These are phyloP conservation scores for Neuroterus valhalla DNA, from an alignment of 1,140 invertebrate species.

Conservation along the genomic window DNA sequence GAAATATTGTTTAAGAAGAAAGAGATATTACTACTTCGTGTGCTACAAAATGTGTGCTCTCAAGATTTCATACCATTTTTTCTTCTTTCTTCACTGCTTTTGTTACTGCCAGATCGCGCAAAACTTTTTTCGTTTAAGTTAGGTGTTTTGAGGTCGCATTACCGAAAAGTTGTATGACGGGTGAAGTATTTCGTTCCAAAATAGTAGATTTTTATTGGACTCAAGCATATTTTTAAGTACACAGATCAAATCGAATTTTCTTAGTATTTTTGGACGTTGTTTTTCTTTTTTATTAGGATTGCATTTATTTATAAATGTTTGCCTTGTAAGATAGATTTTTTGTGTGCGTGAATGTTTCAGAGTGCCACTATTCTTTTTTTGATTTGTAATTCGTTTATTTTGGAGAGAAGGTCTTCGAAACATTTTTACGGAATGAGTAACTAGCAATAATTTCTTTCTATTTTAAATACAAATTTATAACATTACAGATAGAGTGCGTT, in stretches of 20 bases:
- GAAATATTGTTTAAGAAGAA: conserved; percentile 11
- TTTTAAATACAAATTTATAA: conserved; percentile 57
- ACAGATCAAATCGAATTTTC: too few relatives aligned
- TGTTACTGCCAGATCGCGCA: too few relatives aligned
- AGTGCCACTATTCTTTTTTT: not conserved
- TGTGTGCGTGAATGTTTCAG: not conserved
- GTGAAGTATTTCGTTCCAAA: too few relatives aligned
- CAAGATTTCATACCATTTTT: not conserved
- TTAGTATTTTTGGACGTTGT: too few relatives aligned
- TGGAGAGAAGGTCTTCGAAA: not conserved
- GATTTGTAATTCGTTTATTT: not conserved
- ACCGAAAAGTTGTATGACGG: too few relatives aligned
- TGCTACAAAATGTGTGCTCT: not conserved
- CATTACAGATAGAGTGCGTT: not conserved
- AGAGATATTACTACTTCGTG: conserved; percentile 16
- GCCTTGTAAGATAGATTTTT: not conserved
- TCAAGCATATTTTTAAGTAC: too few relatives aligned
- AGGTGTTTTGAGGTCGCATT: too few relatives aligned
- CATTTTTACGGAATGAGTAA: not conserved
- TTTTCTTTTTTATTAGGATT: too few relatives aligned
- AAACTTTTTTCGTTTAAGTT: too few relatives aligned
- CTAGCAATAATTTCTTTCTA: conserved; percentile 42
- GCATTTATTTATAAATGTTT: not conserved
- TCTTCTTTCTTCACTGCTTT: not conserved
- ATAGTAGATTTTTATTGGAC: too few relatives aligned